Conservation (phyloP, 2,797 vertebrate genomes). For the Acrossocheilus fasciatus region DNA sequence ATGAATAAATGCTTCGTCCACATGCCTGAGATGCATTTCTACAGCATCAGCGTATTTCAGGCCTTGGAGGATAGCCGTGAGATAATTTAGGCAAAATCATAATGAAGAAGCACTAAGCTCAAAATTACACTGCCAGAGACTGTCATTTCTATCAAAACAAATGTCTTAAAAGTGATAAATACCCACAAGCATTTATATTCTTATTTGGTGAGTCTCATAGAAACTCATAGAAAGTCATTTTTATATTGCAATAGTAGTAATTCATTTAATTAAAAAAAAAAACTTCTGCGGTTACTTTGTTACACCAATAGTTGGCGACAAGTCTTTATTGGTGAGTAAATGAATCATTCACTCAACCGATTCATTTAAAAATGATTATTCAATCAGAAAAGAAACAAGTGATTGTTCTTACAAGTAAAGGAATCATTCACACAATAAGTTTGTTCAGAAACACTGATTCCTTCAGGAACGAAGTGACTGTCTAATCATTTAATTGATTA, state of each 20-base stretch:
- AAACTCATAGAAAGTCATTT: neutral
- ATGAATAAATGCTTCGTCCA: slow-evolving; percentile 38
- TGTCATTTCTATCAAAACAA: neutral
- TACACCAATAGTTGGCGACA: neutral
- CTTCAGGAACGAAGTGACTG: neutral
- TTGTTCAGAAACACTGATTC: neutral
- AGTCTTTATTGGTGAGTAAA: neutral
- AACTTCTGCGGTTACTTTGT: neutral
- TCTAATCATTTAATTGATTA: neutral
- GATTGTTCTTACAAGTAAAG: too few species aligned
- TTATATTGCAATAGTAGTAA: neutral
- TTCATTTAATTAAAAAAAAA: neutral
- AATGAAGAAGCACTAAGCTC: slow-evolving; percentile 7
- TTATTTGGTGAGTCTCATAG: neutral
- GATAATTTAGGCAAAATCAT: slow-evolving; percentile 41
- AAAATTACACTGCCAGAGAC: slow-evolving; percentile 22
- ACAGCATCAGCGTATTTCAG: slow-evolving; percentile 36
- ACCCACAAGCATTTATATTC: neutral
- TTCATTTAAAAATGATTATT: neutral
- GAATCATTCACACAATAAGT: neutral
- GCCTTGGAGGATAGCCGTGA: slow-evolving; percentile 23
- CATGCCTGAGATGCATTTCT: slow-evolving; percentile 17
- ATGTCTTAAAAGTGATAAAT: slow-evolving; percentile 11
- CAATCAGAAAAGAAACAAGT: neutral
- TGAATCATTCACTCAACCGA: neutral